Evolutionary conservation across 2,113 vertebrate genomes (phyloP), one percentile per base, ranked within the genome.

Genomic region (Xiphias gladius): DNA sequence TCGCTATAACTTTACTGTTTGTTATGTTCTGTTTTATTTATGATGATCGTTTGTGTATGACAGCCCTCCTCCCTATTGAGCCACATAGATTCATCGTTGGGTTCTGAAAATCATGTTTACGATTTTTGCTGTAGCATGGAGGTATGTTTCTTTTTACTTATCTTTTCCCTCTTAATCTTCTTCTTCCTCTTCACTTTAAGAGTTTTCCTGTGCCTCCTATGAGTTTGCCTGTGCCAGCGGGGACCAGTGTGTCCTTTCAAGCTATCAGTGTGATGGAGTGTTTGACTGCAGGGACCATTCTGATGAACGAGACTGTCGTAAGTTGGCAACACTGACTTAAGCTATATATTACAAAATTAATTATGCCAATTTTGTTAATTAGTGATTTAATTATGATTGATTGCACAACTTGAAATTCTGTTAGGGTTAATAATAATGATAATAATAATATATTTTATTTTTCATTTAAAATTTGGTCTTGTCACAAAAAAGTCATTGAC

Each of bases 241-340:
- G 24, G 94, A 94, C 80, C 93, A 95, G 85, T 94, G 94, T 57
- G 62, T 95, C 80, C 62, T 28, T 22, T 63, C 48, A 0, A 19
- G 8, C 0, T 95, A 94, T 82, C 83, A 14, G 6, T 95, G 94
- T 43, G 94, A 95, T 65, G 92, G 94, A 20, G 93, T 93, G 52
- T 93, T 87, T 77, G 94, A 95, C 87, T 94, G 94, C 89, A 85
- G 91, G 59, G 94, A 94, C 76, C 94, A 94, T 76, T 93, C 94
- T 22, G 94, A 95, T 67, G 94, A 95, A 76, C 73, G 22, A 78
- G 63, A 84, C 72, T 95, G 94, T 69, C 94, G 93, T 95, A 93
- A 85, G 94, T 65, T 22, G 50, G 7, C 20, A 35, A 17, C 39
- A 57, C 17, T 28, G 37, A 63, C 20, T 46, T 3, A 28, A 3